These are phyloP conservation scores for Brachionichthys hirsutus DNA, from an alignment of 2,113 vertebrate genomes.

Conservation along the genomic window DNA sequence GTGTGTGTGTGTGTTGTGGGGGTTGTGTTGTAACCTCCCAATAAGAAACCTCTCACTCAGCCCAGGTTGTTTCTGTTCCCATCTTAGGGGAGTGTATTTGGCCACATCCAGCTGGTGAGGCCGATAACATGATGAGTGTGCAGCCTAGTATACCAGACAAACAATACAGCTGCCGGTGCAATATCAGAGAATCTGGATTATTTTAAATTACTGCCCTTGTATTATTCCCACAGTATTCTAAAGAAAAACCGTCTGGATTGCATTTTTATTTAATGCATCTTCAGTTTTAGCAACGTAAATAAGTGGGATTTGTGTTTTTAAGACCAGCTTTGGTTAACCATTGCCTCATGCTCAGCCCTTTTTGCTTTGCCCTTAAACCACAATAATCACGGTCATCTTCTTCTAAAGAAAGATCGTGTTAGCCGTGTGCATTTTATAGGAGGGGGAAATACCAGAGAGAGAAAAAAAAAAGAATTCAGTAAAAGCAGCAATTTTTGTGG, in stretches of 20 bases:
- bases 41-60: conserved; percentile 13
- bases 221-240: conserved; percentile 9
- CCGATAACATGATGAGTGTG: conserved; percentile 34
- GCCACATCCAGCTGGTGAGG: conserved; percentile 25
- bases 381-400: conserved; percentile 39
- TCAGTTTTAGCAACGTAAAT: conserved; percentile 14
- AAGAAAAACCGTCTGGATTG: conserved; percentile 34
- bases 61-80: conserved; percentile 22
- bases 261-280: conserved; percentile 10
- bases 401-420: conserved; percentile 47
- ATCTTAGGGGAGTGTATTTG: conserved; percentile 18
- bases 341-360: conserved; percentile 39
- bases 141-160: conserved; percentile 24
- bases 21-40: conserved; percentile 5
- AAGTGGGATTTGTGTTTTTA: conserved; percentile 1
- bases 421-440: conserved; percentile 24
- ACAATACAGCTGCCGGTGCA: conserved; percentile 16
- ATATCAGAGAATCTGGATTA: conserved; percentile 24
- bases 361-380: conserved; percentile 46
- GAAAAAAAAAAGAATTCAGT: conserved; percentile 38
- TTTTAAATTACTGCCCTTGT: conserved; percentile 10
- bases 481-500: conserved; percentile 33
- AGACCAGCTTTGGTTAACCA: conserved; percentile 58
- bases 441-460: conserved; percentile 20
- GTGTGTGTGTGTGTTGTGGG: too few relatives aligned